Evolutionary conservation across 2,113 vertebrate species (phyloP), one percentile per base, ranked within the genome.

Genomic region (Mastomys coucha): DNA sequence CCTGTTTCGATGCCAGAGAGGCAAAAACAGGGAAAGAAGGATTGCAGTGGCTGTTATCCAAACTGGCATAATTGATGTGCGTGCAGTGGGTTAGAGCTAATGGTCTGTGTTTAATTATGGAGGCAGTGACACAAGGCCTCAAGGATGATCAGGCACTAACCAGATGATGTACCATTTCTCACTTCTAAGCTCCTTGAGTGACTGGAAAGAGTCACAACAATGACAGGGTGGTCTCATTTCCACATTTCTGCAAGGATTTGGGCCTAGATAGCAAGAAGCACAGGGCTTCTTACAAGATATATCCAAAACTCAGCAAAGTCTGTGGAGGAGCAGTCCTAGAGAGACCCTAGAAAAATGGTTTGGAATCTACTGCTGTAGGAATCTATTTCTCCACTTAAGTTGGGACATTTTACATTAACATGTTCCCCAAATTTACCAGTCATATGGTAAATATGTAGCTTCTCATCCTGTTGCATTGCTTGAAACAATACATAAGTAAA

Each of bases 101-200:
- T 97, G 92, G 96, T 84, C 88, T 97, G 94, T 92, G 93, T 97
- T 97, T 97, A 97, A 97, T 97, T 97, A 97, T 80, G 89, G 96
- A 97, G 97, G 96, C 97, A 96, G 97, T 89, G 93, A 97, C 97
- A 95, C 90, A 77, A 88, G 97, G 80, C 92, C 95, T 91, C 33
- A 20, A 97, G 92, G 85, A 95, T 95, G 97, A 87, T 96, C 90
- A 94, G 89, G 73, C 73, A 33, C 81, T 95, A 93, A 93, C 49
- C 96, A 94, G 93, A 95, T 97, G 94, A 98, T 96, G 97, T 56
- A 88, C 76, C 76, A 28, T 90, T 73, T 86, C 33, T 88, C 72
- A 77, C 75, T 76, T 88, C 77, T 33, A 33, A 86, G 70, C 60
- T 93, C 1, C 0, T 81, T 51, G 93, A 90, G 60, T 81, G n/a